phyloP scores from a whole-genome alignment of 2,888 invertebrate species.

The Cremastinae sp. region DNA sequence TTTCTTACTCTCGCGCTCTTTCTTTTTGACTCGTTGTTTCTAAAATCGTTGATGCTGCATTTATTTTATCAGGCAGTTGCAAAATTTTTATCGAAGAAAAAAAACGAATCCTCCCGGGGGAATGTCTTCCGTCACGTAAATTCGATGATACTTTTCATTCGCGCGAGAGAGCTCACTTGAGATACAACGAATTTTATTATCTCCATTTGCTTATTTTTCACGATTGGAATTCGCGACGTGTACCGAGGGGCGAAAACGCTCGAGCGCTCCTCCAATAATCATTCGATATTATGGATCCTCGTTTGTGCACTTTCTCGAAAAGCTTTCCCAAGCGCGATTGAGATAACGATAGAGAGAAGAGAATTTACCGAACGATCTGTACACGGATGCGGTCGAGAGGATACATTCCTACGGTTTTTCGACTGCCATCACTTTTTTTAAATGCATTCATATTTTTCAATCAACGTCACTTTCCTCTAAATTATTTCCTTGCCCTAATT shows the following conservation, averaged over 20 bases:
- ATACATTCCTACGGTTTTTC: constrained; percentile 23
- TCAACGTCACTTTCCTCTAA: too few relatives aligned
- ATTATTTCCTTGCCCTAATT: too few relatives aligned
- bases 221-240: constrained; percentile 15
- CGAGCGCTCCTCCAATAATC: constrained; percentile 32
- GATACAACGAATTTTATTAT: constrained; percentile 27
- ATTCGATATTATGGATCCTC: constrained; percentile 24
- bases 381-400: constrained; percentile 33
- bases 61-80: not conserved
- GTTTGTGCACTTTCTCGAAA: constrained; percentile 5
- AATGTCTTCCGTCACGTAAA: not conserved
- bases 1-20: not conserved
- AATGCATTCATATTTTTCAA: too few relatives aligned
- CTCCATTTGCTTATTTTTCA: constrained; percentile 26
- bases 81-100: not conserved
- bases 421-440: not conserved
- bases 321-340: constrained; percentile 12
- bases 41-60: constrained; percentile 3
- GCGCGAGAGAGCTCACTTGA: not conserved
- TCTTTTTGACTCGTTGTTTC: not conserved
- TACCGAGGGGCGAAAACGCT: constrained; percentile 7
- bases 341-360: constrained; percentile 17
- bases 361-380: constrained; percentile 11
- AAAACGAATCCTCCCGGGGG: too few relatives aligned
- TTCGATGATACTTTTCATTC: not conserved